These are phyloP conservation scores for Kryphioiulus occultus DNA, from an alignment of 2,888 invertebrate genomes.

Conservation along the genomic window DNA sequence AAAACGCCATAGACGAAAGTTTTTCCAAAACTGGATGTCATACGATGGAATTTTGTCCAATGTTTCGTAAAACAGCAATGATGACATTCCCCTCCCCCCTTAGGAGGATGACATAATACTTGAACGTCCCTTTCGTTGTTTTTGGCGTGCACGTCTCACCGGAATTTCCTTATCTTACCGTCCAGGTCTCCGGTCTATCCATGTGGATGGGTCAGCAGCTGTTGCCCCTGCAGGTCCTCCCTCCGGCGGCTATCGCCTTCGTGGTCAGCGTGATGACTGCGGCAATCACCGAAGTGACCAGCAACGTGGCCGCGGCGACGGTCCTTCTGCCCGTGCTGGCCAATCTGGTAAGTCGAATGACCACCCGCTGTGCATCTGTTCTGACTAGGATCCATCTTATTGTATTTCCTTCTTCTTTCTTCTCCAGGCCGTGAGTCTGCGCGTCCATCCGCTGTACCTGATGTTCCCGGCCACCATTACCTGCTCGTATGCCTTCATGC, in stretches of 20 bases:
- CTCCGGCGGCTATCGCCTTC: conserved; percentile 73
- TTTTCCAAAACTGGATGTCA: too few relatives aligned
- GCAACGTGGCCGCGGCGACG: conserved; percentile 89
- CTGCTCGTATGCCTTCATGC: conserved; percentile 88
- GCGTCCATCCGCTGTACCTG: conserved; percentile 84
- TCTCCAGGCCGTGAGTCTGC: conserved; percentile 72
- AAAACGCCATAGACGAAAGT: too few relatives aligned
- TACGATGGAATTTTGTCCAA: too few relatives aligned
- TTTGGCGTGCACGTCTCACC: too few relatives aligned
- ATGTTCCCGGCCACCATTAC: conserved; percentile 89
- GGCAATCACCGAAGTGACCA: conserved; percentile 85
- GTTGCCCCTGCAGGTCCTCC: conserved; percentile 71
- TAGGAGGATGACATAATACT: too few relatives aligned
- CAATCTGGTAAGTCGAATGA: conserved; percentile 65
- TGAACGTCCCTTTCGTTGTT: too few relatives aligned
- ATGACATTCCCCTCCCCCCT: too few relatives aligned
- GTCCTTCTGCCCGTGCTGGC: conserved; percentile 84
- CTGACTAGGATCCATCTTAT: neutral
- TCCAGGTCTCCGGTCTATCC: conserved; percentile 75
- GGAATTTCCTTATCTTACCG: too few relatives aligned
- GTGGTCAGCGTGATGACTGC: conserved; percentile 81
- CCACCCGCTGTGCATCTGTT: neutral
- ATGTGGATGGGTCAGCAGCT: conserved; percentile 76
- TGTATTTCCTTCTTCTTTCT: conserved; percentile 29
- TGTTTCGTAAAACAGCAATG: too few relatives aligned